Percentiles rank a stretch among this genome's conserved stretches.
phyloP scores from a whole-genome alignment of 2,888 invertebrate species.

The Nomada goodeniana region DNA sequence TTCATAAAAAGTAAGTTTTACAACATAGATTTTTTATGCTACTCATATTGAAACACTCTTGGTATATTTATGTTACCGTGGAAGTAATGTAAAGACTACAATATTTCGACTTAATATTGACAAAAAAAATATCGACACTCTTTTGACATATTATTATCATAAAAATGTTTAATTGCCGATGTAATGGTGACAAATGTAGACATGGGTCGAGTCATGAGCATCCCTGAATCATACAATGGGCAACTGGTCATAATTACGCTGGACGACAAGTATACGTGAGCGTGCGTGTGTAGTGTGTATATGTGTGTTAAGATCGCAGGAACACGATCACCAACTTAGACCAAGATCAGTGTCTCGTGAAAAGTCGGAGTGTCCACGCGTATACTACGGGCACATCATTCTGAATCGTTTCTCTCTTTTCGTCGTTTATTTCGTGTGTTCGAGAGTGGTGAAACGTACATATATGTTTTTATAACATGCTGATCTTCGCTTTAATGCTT shows the following conservation, averaged over 20 bases:
- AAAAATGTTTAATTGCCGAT: not conserved
- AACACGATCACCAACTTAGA: constrained; percentile 71
- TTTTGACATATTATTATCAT: not conserved
- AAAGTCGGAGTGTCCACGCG: constrained; percentile 73
- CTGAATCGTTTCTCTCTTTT: constrained; percentile 1
- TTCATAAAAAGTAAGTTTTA: not conserved
- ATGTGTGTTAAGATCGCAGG: constrained; percentile 64
- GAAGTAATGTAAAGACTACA: no score
- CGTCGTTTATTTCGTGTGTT: constrained; percentile 18
- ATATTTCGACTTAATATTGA: no score
- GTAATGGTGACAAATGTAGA: not conserved
- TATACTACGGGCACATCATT: constrained; percentile 18
- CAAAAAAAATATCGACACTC: not conserved
- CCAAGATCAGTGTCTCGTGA: constrained; percentile 77
- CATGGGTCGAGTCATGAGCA: constrained; percentile 62
- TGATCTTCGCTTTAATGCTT: constrained; percentile 49
- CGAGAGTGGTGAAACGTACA: constrained; percentile 18
- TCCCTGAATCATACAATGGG: constrained; percentile 69
- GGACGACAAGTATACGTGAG: constrained; percentile 59
- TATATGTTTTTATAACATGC: constrained; percentile 55
- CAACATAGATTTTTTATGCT: no score
- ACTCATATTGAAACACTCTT: no score
- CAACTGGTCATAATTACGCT: constrained; percentile 72
- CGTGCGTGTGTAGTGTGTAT: constrained; percentile 14
- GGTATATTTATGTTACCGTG: no score